Percentiles rank a stretch among this genome's conserved stretches.
Conservation (phyloP, 1,140 invertebrate genomes). For the Leptopilina clavipes region DNA sequence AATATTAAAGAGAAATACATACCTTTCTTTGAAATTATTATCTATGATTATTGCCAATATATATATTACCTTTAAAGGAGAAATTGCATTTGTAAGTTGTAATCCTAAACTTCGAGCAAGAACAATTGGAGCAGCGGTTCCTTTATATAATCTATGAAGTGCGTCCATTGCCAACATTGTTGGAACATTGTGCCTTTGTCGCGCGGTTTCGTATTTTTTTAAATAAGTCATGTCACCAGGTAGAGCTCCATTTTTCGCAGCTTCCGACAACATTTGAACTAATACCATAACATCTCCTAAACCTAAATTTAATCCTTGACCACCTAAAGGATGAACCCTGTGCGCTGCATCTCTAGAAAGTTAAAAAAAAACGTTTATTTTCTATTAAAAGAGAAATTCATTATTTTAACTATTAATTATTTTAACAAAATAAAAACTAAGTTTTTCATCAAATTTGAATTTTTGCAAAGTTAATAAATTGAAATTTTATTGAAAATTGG, state of each 20-base stretch:
- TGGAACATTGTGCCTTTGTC: conserved; percentile 91
- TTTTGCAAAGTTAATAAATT: no score
- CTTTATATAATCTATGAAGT: conserved; percentile 89
- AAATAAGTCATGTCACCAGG: conserved; percentile 81
- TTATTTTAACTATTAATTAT: no score
- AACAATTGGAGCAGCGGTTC: conserved; percentile 85
- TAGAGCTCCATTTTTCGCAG: conserved; percentile 81
- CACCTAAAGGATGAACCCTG: conserved; percentile 95
- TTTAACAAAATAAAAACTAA: no score
- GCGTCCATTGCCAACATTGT: conserved; percentile 91
- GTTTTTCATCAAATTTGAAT: no score
- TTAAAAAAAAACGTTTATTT: conserved; percentile 33
- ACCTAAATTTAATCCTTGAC: conserved; percentile 97
- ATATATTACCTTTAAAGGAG: conserved; percentile 83
- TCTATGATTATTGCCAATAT: not conserved
- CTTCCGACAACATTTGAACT: conserved; percentile 75
- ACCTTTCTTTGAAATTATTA: not conserved
- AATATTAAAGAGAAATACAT: no score
- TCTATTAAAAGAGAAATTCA: not conserved
- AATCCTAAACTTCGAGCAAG: conserved; percentile 89
- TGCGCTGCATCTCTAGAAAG: conserved; percentile 94
- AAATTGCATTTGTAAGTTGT: conserved; percentile 86
- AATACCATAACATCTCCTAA: conserved; percentile 93
- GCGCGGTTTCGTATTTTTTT: conserved; percentile 86
- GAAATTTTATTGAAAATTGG: no score